These are phyloP conservation scores for Hartigia nigra DNA, from an alignment of 2,888 invertebrate genomes.

Conservation along the genomic window DNA sequence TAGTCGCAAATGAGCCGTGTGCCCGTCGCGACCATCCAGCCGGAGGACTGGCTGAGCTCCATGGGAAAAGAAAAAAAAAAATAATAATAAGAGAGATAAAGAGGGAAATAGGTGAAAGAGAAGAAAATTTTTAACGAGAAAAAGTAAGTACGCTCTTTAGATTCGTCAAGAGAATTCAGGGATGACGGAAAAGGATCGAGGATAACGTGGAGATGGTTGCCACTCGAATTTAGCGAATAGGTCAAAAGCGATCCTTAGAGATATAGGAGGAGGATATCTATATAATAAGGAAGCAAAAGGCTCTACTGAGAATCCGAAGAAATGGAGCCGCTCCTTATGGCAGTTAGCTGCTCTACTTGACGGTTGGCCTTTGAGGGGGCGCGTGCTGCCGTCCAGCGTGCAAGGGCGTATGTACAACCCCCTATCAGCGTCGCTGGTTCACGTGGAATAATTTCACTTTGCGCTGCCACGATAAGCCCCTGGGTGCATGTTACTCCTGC, in stretches of 20 bases:
- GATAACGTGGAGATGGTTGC: background rate
- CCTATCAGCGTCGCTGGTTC: conserved; percentile 47
- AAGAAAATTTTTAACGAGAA: conserved; percentile 21
- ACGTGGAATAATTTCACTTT: conserved; percentile 63
- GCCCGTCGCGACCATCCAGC: background rate
- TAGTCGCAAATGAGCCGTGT: background rate
- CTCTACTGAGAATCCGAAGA: background rate
- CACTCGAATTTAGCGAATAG: background rate
- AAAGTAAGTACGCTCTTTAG: conserved; percentile 9
- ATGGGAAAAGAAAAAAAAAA: background rate
- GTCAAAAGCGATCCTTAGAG: background rate
- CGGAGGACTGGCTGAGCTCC: background rate
- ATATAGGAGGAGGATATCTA: background rate
- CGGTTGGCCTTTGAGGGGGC: background rate
- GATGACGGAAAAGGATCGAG: background rate
- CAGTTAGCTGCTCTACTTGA: conserved; percentile 9
- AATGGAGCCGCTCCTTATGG: background rate
- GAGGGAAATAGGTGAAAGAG: background rate
- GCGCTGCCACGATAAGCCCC: conserved; percentile 50
- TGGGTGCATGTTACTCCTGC: conserved; percentile 54
- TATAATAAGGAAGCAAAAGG: background rate
- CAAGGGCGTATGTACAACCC: conserved; percentile 7
- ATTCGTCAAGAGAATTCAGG: background rate
- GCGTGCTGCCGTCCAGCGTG: background rate
- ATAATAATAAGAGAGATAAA: background rate